Base-by-base conservation (phyloP, 2,797 vertebrate genomes). In the Sebastes oblongus region DNA sequence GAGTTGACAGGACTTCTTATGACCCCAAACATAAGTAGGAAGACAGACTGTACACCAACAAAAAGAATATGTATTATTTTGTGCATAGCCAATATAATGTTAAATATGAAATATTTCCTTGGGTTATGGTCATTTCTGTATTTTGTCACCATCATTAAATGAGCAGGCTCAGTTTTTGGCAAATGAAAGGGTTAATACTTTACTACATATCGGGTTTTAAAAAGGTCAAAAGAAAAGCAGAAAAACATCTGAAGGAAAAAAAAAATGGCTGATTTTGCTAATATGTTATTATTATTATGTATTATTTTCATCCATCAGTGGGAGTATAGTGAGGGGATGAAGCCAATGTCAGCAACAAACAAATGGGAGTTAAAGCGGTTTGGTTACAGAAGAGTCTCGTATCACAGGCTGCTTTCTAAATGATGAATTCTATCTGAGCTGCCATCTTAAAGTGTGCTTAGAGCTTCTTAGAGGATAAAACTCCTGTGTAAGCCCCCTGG, bases 351-450 rank as follows among this genome's bases (percentile, higher is more conserved):
- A n/a, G 7, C 50, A 52, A 52, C 50, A 52, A 52, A 46, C 14
- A 46, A 46, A 46, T 46, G 42, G 42, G 42, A 18, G 42, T 18
- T 46, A 18, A 46, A 18, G 42, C 59, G 27, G 9, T 10, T 62
- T 25, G 20, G 66, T 54, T 66, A 75, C 30, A 46, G 50, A 52
- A 52, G 50, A 52, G 20, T 9, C 3, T 52, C 8, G 4, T 11
- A 70, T 84, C 75, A 39, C 70, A 72, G 65, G 34, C 82, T 86
- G 59, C 69, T 89, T 81, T 78, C 66, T 65, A 39, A 82, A 82
- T 78, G 55, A 70, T 27, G 75, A 71, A 69, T 55, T 32, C 18
- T 82, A 90, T 91, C 87, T 55, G 46, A 81, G 78, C 84, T 39
- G 54, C 80, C 29, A 81, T 85, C 82, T 85, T 73, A 62, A 56